A percentile compares a stretch with the other conserved stretches of the same genome.
These are phyloP conservation scores for Natator depressus DNA, from an alignment of 2,113 vertebrate species.

Conservation along the genomic window DNA sequence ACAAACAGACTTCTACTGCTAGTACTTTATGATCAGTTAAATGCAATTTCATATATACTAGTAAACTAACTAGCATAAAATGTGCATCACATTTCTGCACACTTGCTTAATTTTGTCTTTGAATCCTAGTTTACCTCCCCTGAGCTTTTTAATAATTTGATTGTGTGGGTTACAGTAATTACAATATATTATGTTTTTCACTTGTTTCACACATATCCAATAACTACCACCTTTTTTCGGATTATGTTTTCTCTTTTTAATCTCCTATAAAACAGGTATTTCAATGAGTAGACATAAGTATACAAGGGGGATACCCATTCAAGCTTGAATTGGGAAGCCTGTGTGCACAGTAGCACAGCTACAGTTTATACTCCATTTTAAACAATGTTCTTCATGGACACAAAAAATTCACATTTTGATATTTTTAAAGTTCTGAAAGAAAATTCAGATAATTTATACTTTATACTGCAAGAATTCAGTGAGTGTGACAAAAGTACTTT, in stretches of 20 bases:
- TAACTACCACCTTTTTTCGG: neutral
- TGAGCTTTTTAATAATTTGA: neutral
- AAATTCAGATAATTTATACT: neutral
- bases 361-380: neutral
- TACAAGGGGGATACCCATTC: neutral
- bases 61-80: neutral
- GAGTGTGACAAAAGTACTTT: neutral
- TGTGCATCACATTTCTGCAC: neutral
- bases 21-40: neutral
- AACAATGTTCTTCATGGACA: neutral
- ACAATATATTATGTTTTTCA: neutral
- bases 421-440: neutral
- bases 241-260: neutral
- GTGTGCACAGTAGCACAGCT: neutral
- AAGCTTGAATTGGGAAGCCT: neutral
- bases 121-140: neutral
- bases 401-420: neutral
- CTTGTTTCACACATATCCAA: neutral
- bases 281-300: neutral
- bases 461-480: neutral
- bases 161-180: neutral
- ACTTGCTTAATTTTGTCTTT: neutral
- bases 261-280: neutral
- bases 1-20: neutral
- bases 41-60: slow-evolving; percentile 7